Percentiles rank a stretch among this genome's conserved stretches.
Conservation (phyloP, 2,113 vertebrate genomes). For the Protomyctophum bolini region DNA sequence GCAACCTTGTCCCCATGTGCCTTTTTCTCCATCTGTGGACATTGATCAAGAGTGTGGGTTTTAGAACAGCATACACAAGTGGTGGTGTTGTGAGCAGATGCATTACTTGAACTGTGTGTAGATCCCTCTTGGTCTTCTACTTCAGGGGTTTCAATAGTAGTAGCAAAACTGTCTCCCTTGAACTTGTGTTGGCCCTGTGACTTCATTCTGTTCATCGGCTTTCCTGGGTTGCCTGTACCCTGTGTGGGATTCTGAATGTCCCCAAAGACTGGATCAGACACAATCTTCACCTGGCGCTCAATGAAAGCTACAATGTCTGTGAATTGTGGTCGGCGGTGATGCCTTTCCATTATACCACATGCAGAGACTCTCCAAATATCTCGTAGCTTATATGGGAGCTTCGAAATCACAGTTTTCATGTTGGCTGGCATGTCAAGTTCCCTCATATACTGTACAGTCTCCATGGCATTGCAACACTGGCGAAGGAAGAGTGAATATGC, state of each 20-base stretch:
- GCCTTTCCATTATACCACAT: too few species aligned
- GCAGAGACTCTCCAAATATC: too few species aligned
- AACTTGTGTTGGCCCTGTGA: too few species aligned
- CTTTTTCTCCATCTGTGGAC: neutral
- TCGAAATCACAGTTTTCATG: too few species aligned
- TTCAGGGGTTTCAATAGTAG: neutral
- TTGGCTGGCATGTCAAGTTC: too few species aligned
- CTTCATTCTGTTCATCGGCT: too few species aligned
- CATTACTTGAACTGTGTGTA: neutral
- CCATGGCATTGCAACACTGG: too few species aligned
- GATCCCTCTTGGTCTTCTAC: neutral
- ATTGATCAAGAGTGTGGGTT: conserved; percentile 6
- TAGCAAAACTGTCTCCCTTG: conserved; percentile 15
- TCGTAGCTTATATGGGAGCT: too few species aligned
- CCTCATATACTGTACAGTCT: too few species aligned
- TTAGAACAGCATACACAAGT: neutral
- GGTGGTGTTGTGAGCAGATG: neutral
- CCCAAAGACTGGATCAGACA: conserved; percentile 23
- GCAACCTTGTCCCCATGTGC: neutral
- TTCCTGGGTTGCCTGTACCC: too few species aligned
- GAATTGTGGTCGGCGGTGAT: neutral
- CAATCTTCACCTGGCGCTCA: conserved; percentile 7
- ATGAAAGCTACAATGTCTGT: neutral
- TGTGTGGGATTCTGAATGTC: conserved; percentile 1
- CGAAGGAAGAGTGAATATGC: too few species aligned